Conservation (phyloP, 2,113 vertebrate genomes). For the Taxidea taxus region DNA sequence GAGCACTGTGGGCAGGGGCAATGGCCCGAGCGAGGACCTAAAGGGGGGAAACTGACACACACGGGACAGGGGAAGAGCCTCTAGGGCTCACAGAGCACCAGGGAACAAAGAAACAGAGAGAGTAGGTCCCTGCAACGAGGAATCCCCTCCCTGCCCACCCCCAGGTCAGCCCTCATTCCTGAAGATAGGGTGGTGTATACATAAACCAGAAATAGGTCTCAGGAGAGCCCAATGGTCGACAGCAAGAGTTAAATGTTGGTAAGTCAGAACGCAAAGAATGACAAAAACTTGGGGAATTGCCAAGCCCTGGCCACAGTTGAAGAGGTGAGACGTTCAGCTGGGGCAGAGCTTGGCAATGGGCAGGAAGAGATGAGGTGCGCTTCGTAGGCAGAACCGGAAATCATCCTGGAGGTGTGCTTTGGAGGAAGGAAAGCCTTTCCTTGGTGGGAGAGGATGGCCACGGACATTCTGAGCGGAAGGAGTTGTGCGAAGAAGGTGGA, state of each 20-base stretch:
- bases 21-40: background rate
- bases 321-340: background rate
- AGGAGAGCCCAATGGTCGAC: background rate
- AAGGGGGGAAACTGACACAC: background rate
- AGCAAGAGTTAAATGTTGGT: background rate
- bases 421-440: background rate
- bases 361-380: fast-evolving
- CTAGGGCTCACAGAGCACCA: background rate
- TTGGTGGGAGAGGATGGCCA: background rate
- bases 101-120: background rate
- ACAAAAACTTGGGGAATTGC: background rate
- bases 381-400: background rate
- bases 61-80: background rate
- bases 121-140: background rate
- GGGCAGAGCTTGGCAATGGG: too few relatives aligned
- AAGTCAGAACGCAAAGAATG: background rate
- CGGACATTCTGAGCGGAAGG: background rate
- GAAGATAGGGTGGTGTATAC: background rate
- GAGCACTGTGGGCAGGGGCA: background rate
- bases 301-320: background rate
- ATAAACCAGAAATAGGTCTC: background rate
- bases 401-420: background rate
- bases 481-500: background rate
- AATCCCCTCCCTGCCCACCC: background rate
- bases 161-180: background rate